Percentiles rank a stretch among this genome's conserved stretches.
Conservation (phyloP, 2,113 vertebrate genomes). For the Cavia aperea region DNA sequence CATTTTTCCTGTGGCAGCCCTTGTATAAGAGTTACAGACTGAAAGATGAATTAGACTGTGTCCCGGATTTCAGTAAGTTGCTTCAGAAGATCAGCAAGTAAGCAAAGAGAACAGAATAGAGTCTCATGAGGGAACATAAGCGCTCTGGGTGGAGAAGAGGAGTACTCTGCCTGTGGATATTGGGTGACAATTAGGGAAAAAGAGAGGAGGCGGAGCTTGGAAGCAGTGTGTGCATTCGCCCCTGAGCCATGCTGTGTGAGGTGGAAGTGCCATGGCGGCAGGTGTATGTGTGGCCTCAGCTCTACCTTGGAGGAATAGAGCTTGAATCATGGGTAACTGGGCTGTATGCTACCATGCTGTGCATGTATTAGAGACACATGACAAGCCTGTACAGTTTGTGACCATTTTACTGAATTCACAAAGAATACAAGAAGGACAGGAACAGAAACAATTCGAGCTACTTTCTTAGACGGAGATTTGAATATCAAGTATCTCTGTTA, state of each 20-base stretch:
- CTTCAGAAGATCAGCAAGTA: neutral
- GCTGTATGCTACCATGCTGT: neutral
- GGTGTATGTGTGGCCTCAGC: neutral
- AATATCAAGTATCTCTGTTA: neutral
- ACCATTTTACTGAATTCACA: neutral
- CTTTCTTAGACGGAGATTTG: neutral
- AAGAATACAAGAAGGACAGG: neutral
- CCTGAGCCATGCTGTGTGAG: neutral
- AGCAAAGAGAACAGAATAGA: neutral
- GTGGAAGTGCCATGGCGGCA: neutral
- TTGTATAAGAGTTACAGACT: neutral
- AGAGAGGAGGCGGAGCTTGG: neutral
- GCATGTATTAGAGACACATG: neutral
- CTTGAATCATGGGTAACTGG: neutral
- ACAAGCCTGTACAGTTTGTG: neutral
- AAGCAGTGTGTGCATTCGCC: neutral
- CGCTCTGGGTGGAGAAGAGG: neutral
- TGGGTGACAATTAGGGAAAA: neutral
- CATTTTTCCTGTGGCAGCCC: neutral
- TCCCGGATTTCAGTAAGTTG: neutral
- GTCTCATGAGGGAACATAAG: neutral
- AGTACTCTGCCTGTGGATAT: neutral
- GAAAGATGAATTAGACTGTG: neutral
- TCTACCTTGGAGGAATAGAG: neutral
- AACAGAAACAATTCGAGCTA: neutral